Conservation (phyloP, 1,140 invertebrate genomes). For the Penaeus indicus region DNA sequence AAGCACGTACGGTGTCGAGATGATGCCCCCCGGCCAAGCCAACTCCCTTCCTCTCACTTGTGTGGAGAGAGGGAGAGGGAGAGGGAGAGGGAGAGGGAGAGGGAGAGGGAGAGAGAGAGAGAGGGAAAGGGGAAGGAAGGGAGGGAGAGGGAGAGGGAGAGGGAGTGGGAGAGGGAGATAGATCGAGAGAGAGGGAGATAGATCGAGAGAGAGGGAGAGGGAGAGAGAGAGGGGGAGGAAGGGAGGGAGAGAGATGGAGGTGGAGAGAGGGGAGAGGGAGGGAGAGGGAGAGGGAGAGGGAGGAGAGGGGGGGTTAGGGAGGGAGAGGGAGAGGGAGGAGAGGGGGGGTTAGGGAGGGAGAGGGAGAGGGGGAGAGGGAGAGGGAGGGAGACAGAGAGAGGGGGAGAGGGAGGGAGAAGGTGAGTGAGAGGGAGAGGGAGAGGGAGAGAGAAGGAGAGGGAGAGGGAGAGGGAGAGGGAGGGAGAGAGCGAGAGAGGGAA, state of each 20-base stretch:
- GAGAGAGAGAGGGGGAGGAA: background rate
- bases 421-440: background rate
- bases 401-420: too few species aligned
- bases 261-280: too few species aligned
- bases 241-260: background rate
- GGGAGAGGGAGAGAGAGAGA: slow-evolving; percentile 25
- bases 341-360: too few species aligned
- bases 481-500: too few species aligned
- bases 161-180: slow-evolving; percentile 3
- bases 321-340: too few species aligned
- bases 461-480: background rate
- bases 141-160: slow-evolving; percentile 36
- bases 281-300: too few species aligned
- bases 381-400: too few species aligned
- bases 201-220: background rate
- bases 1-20: too few species aligned
- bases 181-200: background rate
- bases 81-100: slow-evolving; percentile 31
- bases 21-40: too few species aligned
- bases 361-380: too few species aligned
- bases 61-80: background rate
- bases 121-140: background rate
- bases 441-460: background rate
- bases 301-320: too few species aligned
- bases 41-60: too few species aligned